These are phyloP conservation scores for Phycodurus eques DNA, from an alignment of 2,113 vertebrate species.

Conservation along the genomic window DNA sequence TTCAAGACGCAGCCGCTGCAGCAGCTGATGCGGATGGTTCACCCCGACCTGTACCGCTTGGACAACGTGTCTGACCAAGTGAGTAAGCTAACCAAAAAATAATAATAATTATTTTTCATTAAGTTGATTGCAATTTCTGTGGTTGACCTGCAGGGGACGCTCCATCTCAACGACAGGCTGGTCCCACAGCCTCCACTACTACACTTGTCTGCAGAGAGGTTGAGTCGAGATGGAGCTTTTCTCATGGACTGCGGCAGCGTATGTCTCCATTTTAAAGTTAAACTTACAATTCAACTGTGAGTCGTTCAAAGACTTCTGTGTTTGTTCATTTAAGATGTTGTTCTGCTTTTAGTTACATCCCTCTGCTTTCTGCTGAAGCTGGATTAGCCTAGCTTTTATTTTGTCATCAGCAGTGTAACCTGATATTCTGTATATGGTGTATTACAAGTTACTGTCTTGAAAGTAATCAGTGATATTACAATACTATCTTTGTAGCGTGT, in stretches of 20 bases:
- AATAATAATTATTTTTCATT: background rate
- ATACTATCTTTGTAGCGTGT: too few relatives aligned
- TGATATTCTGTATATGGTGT: too few relatives aligned
- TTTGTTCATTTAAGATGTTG: background rate
- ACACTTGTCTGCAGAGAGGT: slow-evolving; percentile 85
- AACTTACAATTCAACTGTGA: background rate
- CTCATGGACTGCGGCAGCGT: slow-evolving; percentile 94
- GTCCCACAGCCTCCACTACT: slow-evolving; percentile 90
- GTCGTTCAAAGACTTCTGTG: background rate
- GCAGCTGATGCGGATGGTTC: slow-evolving; percentile 89
- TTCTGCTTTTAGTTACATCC: background rate
- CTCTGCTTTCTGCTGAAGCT: background rate
- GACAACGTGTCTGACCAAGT: slow-evolving; percentile 93
- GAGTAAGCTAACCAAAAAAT: slow-evolving; percentile 3
- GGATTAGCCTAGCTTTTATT: background rate
- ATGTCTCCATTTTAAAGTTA: slow-evolving; percentile 51
- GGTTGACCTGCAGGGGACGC: slow-evolving; percentile 78
- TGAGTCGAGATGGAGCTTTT: slow-evolving; percentile 90
- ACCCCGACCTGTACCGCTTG: slow-evolving; percentile 91
- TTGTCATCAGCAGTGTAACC: background rate
- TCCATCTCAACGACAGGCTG: slow-evolving; percentile 84
- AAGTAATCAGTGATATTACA: too few relatives aligned
- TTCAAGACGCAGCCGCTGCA: slow-evolving; percentile 92
- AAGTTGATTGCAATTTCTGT: background rate
- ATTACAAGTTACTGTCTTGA: too few relatives aligned